Evolutionary conservation across 2,888 invertebrate genomes (phyloP), one percentile per base, ranked within the genome.

Genomic region (Amiota mariae): DNA sequence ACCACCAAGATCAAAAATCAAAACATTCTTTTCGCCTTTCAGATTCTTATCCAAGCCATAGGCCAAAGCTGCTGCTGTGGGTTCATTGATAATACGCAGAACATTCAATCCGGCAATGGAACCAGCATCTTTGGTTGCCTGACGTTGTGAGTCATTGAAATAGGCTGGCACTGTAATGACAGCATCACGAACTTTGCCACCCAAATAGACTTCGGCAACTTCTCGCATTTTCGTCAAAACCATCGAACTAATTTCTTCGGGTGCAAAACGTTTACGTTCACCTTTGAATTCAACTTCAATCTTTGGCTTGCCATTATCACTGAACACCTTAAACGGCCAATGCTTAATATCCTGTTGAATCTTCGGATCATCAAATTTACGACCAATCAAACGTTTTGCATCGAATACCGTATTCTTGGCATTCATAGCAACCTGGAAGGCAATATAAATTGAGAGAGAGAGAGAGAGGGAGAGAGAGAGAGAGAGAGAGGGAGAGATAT

Each of bases 41-140:
- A 94, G 90, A 82, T 94, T 93, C 89, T 94, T 95, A 85, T 95
- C 94, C 66, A 95, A 90, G 9, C 97, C 97, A 84, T 97, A 96
- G 73, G 96, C 96, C 75, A 96, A 91, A 59, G 96, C 96, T 20
- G 96, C 96, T 0, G 96, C 95, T 2, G 97, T 97, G 10, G 97
- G 97, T 88, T 97, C 97, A 88, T 97, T 96, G 80, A 97, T 96
- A 76, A 97, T 97, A 82, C 97, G 92, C 57, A 97, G 91, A 2
- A 98, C 96, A 89, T 97, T 97, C 46, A 98, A 89, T 0, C 95
- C 97, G 24, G 97, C 94, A 85, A 95, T 95, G 3, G 92, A 92
- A 1, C 97, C 97, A 12, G 97, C 96, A 90, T 97, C 97, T 90
- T 97, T 97, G 10, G 97, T 97, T 12, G 95, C 95, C 88, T 95